Percentiles rank a stretch among this genome's conserved stretches.
Evolutionary conservation across 2,797 vertebrate species (phyloP).

Genomic region (Furcifer pardalis): DNA sequence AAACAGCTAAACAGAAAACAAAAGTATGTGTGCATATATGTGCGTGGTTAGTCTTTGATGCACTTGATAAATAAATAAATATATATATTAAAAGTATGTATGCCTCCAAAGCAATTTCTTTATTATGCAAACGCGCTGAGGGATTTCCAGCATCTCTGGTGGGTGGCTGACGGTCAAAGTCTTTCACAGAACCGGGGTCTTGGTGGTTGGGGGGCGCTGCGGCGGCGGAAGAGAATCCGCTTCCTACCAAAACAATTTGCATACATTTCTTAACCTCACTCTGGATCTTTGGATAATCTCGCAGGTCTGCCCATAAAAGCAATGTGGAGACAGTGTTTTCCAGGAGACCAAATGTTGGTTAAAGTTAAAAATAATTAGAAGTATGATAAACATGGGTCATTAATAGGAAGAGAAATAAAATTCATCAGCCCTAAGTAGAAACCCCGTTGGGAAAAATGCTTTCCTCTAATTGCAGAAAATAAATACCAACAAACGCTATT

Average conservation of each 20-base stretch:
- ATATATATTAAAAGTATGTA: neutral
- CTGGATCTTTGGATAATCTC: neutral
- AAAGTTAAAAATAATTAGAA: constrained; percentile 82
- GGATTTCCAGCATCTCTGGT: neutral
- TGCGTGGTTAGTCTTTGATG: neutral
- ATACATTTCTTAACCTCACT: neutral
- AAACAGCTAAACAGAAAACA: constrained; percentile 32
- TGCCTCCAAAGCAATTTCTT: neutral
- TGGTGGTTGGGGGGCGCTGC: no score
- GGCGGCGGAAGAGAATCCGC: neutral
- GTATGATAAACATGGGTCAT: constrained; percentile 82
- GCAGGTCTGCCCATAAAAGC: neutral
- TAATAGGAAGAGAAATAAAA: constrained; percentile 81
- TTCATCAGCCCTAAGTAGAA: constrained; percentile 83
- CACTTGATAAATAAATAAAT: constrained; percentile 1
- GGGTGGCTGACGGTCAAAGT: constrained; percentile 4
- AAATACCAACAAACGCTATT: constrained; percentile 74
- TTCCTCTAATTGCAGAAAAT: constrained; percentile 78
- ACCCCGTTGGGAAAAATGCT: constrained; percentile 81
- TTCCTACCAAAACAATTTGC: neutral
- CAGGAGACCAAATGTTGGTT: constrained; percentile 76
- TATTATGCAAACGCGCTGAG: neutral
- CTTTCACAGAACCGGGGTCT: neutral
- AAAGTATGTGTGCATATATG: neutral
- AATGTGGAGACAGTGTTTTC: constrained; percentile 35